Evolutionary conservation across 2,797 vertebrate genomes (phyloP), one percentile per base, ranked within the genome.

Genomic region (Peromyscus nudipes): DNA sequence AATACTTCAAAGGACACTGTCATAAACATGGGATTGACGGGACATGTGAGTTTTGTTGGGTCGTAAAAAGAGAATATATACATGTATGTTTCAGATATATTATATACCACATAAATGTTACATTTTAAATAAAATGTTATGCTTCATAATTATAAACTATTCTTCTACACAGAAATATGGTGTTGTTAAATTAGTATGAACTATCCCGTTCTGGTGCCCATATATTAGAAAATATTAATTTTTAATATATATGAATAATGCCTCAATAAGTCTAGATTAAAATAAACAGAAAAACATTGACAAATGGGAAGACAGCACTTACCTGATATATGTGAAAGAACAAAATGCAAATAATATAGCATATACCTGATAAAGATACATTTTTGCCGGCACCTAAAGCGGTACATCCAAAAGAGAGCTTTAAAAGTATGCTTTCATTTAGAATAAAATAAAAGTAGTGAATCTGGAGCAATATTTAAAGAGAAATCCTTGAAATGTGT

Each of bases 21-120:
- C 89, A 57, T n/a, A 84, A 94, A 96, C 79, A 94, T 55, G 83
- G 40, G 86, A 90, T 73, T 12, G 8, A 55, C 91, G 94, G 21
- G 96, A 75, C 4, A 64, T 25, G 9, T 64, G 19, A n/a, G 6
- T 29, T 84, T 27, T 81, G 34, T 49, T 88, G 92, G 17, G 21
- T 73, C 75, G 4, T 49, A 34, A 92, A 81, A 40, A 80, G 0
- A 55, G 21, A 90, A 64, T 27, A 83, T 92, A 76, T n/a, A 8
- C 10, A 31, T 0, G 64, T 31, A 21, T 84, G 14, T 43, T 4
- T 1, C 34, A 13, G 14, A 57, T 23, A 52, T 19, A 64, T 82
- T 60, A 60, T 40, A 62, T 83, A 31, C 0, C 40, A 57, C 2
- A 31, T 37, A 84, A 46, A 31, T 64, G 55, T 6, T 31, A 5